Conservation (phyloP, 2,113 vertebrate genomes). For the Larimichthys crocea region DNA sequence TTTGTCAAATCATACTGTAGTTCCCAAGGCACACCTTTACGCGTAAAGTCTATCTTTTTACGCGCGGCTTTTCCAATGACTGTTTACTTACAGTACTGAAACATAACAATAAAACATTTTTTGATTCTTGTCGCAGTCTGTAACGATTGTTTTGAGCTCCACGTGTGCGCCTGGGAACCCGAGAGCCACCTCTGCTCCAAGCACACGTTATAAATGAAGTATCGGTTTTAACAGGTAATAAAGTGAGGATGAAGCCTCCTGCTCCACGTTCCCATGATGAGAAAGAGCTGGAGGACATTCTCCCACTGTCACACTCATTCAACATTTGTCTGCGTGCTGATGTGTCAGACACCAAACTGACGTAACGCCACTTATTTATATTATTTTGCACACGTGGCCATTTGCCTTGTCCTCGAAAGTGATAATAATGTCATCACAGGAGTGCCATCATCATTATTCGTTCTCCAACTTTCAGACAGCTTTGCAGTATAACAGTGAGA, state of each 20-base stretch:
- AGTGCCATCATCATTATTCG: no score
- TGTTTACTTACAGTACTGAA: not conserved
- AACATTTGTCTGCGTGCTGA: conserved; percentile 22
- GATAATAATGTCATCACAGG: no score
- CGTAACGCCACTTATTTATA: not conserved
- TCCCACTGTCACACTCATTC: conserved; percentile 53
- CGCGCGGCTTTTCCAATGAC: not conserved
- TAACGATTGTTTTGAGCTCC: not conserved
- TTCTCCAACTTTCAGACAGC: no score
- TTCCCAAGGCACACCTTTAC: not conserved
- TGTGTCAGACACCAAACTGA: conserved; percentile 14
- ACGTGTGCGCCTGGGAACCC: conserved; percentile 40
- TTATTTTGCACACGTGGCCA: not conserved
- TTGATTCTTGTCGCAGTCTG: not conserved
- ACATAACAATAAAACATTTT: not conserved
- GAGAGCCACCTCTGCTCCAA: not conserved
- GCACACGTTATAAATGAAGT: conserved; percentile 23
- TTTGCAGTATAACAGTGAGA: no score
- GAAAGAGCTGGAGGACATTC: conserved; percentile 12
- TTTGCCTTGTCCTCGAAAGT: not conserved
- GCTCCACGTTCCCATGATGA: conserved; percentile 39
- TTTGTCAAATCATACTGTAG: not conserved
- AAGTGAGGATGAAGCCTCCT: conserved; percentile 30
- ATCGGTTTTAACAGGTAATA: conserved; percentile 64
- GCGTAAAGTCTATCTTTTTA: conserved; percentile 1